phyloP scores from a whole-genome alignment of 2,113 vertebrate genomes.

The Caranx ignobilis region DNA sequence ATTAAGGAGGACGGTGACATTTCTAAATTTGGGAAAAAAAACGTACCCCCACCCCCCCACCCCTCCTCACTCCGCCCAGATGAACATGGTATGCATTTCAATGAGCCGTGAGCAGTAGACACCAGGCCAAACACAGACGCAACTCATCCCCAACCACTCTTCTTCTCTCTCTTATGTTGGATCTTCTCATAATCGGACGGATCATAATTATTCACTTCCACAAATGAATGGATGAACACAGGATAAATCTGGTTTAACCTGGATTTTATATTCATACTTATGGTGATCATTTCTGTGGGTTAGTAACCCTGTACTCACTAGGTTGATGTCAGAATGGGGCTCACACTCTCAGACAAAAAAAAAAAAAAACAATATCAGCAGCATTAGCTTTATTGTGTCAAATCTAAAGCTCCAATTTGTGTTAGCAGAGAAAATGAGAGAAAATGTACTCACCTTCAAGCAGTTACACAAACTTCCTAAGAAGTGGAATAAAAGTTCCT shows the following conservation, averaged over 20 bases:
- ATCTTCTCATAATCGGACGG: not conserved
- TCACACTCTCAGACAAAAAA: not conserved
- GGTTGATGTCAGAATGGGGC: not conserved
- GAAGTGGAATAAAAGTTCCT: not conserved
- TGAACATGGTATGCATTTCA: conserved; percentile 42
- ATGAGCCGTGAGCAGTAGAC: conserved; percentile 35
- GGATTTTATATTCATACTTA: not conserved
- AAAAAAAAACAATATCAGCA: not conserved
- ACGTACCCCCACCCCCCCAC: not conserved
- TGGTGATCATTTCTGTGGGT: not conserved
- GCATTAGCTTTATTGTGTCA: not conserved
- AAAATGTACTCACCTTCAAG: not conserved
- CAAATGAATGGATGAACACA: not conserved
- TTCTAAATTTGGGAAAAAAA: conserved; percentile 28
- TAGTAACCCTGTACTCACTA: not conserved
- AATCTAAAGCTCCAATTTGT: not conserved
- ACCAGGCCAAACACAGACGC: not conserved
- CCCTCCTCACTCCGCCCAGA: not conserved
- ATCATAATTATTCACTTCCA: not conserved
- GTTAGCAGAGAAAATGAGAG: not conserved
- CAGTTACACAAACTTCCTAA: not conserved
- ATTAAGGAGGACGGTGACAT: conserved; percentile 27
- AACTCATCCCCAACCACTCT: not conserved
- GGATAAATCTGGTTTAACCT: not conserved
- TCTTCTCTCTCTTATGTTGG: not conserved